Evolutionary conservation across 2,888 invertebrate species (phyloP).

Genomic region (Macropis europaea): DNA sequence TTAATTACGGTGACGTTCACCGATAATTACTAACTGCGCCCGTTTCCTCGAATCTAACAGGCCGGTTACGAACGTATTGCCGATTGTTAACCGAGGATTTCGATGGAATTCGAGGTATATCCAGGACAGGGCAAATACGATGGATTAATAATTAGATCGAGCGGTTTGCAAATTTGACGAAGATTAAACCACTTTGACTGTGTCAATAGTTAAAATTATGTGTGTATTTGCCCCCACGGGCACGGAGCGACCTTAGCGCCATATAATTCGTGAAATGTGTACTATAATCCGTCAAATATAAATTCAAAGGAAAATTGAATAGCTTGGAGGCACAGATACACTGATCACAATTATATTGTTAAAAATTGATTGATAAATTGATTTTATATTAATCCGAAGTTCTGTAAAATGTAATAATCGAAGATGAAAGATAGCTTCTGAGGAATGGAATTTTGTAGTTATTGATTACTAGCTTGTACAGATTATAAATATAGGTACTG

Average conservation of each 20-base stretch:
- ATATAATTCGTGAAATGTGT: neutral
- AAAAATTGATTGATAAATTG: no score
- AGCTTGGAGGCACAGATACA: no score
- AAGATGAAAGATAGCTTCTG: no score
- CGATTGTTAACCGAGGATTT: slow-evolving; percentile 31
- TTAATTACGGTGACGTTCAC: slow-evolving; percentile 67
- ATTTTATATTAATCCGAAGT: no score
- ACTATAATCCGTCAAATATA: neutral
- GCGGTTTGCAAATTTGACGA: slow-evolving; percentile 39
- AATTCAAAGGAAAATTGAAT: no score
- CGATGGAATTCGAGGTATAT: slow-evolving; percentile 10
- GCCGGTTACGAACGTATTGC: neutral
- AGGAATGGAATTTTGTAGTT: no score
- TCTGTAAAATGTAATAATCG: no score
- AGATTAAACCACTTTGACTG: slow-evolving; percentile 26
- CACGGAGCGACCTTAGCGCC: neutral
- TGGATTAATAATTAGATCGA: slow-evolving; percentile 40
- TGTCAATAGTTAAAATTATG: slow-evolving; percentile 18
- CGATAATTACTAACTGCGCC: slow-evolving; percentile 40
- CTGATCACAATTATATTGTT: no score
- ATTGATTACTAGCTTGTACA: no score
- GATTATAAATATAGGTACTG: no score
- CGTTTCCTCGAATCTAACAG: slow-evolving; percentile 17
- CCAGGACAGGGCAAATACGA: slow-evolving; percentile 12
- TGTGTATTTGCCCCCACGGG: neutral